Evolutionary conservation across 2,888 invertebrate species (phyloP).

Genomic region (Theristus sp.): DNA sequence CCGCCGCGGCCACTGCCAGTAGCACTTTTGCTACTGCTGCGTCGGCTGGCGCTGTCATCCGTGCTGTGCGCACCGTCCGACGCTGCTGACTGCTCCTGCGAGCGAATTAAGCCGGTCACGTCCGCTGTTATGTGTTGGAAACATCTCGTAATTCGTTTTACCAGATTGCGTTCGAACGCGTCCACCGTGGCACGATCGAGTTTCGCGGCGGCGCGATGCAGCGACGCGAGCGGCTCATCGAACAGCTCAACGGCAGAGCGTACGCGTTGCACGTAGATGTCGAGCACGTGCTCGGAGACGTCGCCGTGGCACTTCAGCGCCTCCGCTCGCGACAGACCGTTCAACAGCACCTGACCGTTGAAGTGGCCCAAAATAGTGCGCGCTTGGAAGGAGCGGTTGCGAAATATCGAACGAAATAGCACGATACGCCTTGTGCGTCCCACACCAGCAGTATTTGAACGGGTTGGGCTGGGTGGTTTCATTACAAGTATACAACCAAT

Average conservation of each 20-base stretch:
- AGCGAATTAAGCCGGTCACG: too few relatives aligned
- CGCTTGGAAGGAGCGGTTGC: too few relatives aligned
- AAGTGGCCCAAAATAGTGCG: not conserved
- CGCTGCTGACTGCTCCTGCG: too few relatives aligned
- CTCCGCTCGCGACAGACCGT: not conserved
- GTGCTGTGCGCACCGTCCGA: not conserved
- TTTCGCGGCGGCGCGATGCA: not conserved
- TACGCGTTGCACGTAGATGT: not conserved
- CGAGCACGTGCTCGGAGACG: conserved; percentile 1
- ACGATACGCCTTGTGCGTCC: too few relatives aligned
- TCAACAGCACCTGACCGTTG: conserved; percentile 3
- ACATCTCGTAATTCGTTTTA: too few relatives aligned
- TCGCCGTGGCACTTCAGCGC: not conserved
- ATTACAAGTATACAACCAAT: too few relatives aligned
- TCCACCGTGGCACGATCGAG: not conserved
- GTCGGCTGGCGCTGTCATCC: not conserved
- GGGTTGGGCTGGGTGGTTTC: too few relatives aligned
- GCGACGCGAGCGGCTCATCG: not conserved
- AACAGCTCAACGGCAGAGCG: not conserved
- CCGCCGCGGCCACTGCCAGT: too few relatives aligned
- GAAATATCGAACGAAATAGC: too few relatives aligned
- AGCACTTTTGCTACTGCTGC: not conserved
- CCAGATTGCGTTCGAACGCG: too few relatives aligned
- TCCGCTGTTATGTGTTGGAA: too few relatives aligned
- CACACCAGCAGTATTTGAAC: too few relatives aligned